Evolutionary conservation across 2,113 vertebrate species (phyloP).

Genomic region (western clawed frog (Xenopus tropicalis)): DNA sequence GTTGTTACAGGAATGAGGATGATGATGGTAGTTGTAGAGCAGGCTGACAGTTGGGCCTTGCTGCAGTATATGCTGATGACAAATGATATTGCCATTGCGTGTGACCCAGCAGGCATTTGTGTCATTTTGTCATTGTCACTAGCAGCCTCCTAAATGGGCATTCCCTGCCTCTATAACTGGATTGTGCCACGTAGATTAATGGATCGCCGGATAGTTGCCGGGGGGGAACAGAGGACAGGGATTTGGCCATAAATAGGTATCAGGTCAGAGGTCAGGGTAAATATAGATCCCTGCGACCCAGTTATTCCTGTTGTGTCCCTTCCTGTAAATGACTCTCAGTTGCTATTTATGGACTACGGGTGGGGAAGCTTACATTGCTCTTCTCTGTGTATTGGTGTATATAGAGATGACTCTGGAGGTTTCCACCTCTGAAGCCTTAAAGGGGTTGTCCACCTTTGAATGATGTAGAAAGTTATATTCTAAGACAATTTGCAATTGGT

Average conservation of each 20-base stretch:
- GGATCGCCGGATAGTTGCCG: neutral
- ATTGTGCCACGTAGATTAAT: neutral
- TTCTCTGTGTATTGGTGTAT: too few species aligned
- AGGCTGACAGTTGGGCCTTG: too few species aligned
- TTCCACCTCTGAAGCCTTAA: too few species aligned
- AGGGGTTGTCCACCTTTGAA: too few species aligned
- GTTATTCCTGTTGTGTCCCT: neutral
- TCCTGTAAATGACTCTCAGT: conserved; percentile 19
- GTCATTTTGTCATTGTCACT: neutral
- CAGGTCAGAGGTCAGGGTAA: conserved; percentile 7
- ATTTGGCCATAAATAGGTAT: conserved; percentile 9
- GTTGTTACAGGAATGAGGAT: too few species aligned
- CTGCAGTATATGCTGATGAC: neutral
- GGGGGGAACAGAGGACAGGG: neutral
- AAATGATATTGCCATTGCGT: conserved; percentile 1
- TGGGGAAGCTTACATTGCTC: too few species aligned
- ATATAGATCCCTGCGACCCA: neutral
- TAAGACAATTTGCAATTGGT: too few species aligned
- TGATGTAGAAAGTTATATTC: too few species aligned
- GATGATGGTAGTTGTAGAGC: too few species aligned
- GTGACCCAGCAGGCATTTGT: neutral
- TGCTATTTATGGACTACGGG: too few species aligned
- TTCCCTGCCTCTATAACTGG: neutral
- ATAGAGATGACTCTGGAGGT: too few species aligned
- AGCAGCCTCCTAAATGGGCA: neutral